phyloP scores from a whole-genome alignment of 2,113 vertebrate species.

The Spea multiplicata region DNA sequence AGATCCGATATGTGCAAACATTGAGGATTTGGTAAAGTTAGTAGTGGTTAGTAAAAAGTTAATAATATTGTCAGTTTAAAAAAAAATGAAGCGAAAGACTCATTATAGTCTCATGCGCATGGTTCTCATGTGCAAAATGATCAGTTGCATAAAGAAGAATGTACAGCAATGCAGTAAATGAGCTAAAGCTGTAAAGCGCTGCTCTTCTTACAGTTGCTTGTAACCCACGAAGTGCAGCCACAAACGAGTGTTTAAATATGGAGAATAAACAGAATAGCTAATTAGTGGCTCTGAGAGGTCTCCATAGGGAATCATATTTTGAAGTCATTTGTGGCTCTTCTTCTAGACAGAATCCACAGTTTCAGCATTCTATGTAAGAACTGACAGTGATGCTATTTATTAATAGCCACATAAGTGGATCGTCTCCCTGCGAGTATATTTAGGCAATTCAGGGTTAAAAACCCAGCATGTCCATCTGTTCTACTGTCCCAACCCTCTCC shows the following conservation, averaged over 20 bases:
- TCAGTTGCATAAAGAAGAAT: too few relatives aligned
- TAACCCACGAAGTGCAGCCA: too few relatives aligned
- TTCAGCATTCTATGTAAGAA: conserved; percentile 1
- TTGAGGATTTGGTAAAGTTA: too few relatives aligned
- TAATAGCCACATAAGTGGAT: conserved; percentile 12
- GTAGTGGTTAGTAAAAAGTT: too few relatives aligned
- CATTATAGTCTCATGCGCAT: too few relatives aligned
- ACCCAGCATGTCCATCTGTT: conserved; percentile 33
- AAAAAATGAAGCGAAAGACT: too few relatives aligned
- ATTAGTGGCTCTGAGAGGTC: conserved; percentile 25
- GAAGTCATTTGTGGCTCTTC: conserved; percentile 28
- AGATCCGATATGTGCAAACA: too few relatives aligned
- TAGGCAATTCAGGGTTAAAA: conserved; percentile 14
- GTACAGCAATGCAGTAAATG: too few relatives aligned
- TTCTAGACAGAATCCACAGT: conserved; percentile 23
- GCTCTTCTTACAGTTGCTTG: too few relatives aligned
- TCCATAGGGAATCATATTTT: not conserved
- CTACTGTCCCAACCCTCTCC: conserved; percentile 18
- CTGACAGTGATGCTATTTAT: conserved; percentile 1
- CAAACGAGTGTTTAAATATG: conserved; percentile 1
- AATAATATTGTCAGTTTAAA: too few relatives aligned
- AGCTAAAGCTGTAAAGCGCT: too few relatives aligned
- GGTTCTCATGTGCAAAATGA: too few relatives aligned
- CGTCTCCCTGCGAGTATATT: not conserved
- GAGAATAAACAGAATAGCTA: conserved; percentile 16